These are phyloP conservation scores for Leistus spinibarbis DNA, from an alignment of 2,888 invertebrate species.

Conservation along the genomic window DNA sequence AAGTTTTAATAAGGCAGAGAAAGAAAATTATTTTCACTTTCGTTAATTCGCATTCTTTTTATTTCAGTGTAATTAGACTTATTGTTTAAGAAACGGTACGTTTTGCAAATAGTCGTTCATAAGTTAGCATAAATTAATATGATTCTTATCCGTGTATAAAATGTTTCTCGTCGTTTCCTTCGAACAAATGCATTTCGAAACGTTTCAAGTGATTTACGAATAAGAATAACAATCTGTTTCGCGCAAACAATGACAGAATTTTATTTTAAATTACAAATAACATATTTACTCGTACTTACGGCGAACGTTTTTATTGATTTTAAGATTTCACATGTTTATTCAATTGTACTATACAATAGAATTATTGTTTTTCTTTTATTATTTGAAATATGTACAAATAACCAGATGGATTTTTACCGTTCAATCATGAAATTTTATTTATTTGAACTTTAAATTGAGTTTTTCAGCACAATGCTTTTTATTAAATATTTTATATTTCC, in stretches of 20 bases:
- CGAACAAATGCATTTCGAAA: background rate
- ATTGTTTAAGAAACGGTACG: constrained; percentile 16
- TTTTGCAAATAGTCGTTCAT: constrained; percentile 21
- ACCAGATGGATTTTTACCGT: background rate
- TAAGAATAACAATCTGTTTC: background rate
- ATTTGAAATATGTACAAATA: background rate
- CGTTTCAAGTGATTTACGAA: background rate
- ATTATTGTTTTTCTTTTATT: background rate
- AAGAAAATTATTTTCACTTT: constrained; percentile 32
- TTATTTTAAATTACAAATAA: background rate
- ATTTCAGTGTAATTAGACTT: constrained; percentile 23
- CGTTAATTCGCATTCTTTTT: constrained; percentile 19
- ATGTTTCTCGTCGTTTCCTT: background rate
- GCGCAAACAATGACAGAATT: background rate
- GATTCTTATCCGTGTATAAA: constrained; percentile 13
- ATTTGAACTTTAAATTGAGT: background rate
- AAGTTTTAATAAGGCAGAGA: constrained; percentile 25
- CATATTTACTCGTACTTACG: background rate
- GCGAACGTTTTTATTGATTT: background rate
- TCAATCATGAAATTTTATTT: background rate
- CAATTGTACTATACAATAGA: too few relatives aligned
- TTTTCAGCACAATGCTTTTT: too few relatives aligned
- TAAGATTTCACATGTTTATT: background rate
- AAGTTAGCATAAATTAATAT: constrained; percentile 33
- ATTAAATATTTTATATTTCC: too few relatives aligned